Conservation (phyloP, 2,797 vertebrate species). For the Myripristis murdjan region DNA sequence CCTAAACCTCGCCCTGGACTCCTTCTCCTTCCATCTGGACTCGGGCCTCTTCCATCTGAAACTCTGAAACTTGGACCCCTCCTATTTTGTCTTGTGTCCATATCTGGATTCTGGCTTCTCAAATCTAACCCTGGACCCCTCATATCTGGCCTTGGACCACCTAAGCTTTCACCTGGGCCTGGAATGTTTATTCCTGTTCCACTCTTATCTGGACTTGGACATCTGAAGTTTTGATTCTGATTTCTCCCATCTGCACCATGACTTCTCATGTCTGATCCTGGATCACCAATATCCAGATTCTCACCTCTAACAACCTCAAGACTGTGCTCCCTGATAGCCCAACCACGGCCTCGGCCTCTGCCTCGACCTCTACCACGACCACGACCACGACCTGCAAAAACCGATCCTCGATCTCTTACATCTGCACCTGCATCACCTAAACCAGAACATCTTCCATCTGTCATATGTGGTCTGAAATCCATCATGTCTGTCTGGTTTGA, state of each 20-base stretch:
- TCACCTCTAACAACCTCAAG: background rate
- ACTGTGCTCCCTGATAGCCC: background rate
- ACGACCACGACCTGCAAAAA: constrained; percentile 9
- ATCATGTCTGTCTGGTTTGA: background rate
- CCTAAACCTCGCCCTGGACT: constrained; percentile 1
- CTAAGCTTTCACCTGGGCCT: background rate
- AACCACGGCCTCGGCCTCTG: constrained; percentile 1
- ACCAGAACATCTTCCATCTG: background rate
- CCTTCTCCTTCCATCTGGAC: background rate
- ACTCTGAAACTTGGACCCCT: background rate
- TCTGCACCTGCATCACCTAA: constrained; percentile 3
- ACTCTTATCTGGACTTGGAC: background rate
- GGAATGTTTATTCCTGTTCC: background rate
- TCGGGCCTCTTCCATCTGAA: constrained; percentile 1
- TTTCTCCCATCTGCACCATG: background rate
- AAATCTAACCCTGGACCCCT: constrained; percentile 2
- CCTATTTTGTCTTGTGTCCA: background rate
- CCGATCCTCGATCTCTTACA: constrained; percentile 1
- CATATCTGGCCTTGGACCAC: background rate
- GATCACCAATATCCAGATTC: background rate
- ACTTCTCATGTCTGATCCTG: constrained; percentile 1
- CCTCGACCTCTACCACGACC: constrained; percentile 8
- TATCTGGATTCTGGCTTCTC: constrained; percentile 7
- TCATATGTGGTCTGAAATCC: background rate
- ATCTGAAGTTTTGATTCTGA: constrained; percentile 10